phyloP scores from a whole-genome alignment of 2,888 invertebrate genomes.

The Ptychoptera albimana region DNA sequence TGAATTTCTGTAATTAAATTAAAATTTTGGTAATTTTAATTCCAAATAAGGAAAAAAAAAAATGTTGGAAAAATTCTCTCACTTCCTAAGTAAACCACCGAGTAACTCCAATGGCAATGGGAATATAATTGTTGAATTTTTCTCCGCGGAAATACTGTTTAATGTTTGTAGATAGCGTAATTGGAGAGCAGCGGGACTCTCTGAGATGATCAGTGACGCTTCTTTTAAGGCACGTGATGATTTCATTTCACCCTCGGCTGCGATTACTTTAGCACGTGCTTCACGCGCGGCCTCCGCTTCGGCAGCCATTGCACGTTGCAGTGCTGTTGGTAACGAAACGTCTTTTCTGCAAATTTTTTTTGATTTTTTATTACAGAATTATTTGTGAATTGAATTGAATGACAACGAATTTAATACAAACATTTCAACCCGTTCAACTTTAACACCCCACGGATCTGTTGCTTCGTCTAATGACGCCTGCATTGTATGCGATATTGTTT shows the following conservation, averaged over 20 bases:
- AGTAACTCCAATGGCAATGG: constrained; percentile 39
- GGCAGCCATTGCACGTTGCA: constrained; percentile 53
- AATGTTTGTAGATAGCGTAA: constrained; percentile 41
- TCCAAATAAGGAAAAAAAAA: too few relatives aligned
- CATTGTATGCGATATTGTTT: constrained; percentile 83
- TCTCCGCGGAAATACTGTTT: constrained; percentile 44
- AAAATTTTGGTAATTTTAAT: too few relatives aligned
- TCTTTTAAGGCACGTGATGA: constrained; percentile 42
- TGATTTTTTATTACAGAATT: neutral
- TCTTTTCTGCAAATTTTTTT: constrained; percentile 30
- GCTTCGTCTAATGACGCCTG: constrained; percentile 69
- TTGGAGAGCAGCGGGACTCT: constrained; percentile 35
- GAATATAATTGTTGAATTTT: constrained; percentile 49
- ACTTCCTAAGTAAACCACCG: too few relatives aligned
- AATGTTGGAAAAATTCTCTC: too few relatives aligned
- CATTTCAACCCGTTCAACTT: constrained; percentile 92
- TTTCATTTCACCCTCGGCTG: constrained; percentile 49
- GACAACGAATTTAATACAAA: constrained; percentile 30
- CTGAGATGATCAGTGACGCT: constrained; percentile 42
- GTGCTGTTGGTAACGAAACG: constrained; percentile 36
- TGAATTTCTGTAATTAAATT: too few relatives aligned
- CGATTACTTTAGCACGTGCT: constrained; percentile 52
- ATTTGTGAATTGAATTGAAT: too few relatives aligned
- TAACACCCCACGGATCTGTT: constrained; percentile 77
- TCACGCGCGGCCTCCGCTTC: constrained; percentile 52